These are phyloP conservation scores for Megaceryle torquata DNA, from an alignment of 2,113 vertebrate species.

Conservation along the genomic window DNA sequence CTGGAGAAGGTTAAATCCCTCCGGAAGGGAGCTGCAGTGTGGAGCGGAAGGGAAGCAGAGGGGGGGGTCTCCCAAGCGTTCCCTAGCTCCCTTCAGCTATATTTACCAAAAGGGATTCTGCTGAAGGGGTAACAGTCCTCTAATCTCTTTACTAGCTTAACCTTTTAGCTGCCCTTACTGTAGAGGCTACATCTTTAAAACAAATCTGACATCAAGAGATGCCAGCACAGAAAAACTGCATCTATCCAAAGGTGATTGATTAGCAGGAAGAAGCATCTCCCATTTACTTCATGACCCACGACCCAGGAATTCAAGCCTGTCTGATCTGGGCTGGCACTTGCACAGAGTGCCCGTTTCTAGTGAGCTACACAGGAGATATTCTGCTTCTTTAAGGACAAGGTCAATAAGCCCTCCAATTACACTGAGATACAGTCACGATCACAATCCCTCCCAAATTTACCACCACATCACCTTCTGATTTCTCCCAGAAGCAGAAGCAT, in stretches of 20 bases:
- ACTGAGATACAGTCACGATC: background rate
- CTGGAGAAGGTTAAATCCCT: background rate
- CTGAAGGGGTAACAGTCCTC: slow-evolving; percentile 4
- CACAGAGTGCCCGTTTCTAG: background rate
- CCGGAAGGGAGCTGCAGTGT: background rate
- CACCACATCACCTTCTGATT: background rate
- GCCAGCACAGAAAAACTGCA: background rate
- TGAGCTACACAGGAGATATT: background rate
- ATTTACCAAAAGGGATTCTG: slow-evolving; percentile 30
- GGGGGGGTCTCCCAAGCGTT: background rate
- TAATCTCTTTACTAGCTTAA: slow-evolving; percentile 46
- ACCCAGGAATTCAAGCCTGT: background rate
- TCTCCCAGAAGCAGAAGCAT: background rate
- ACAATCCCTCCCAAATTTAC: background rate
- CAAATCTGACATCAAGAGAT: slow-evolving; percentile 13
- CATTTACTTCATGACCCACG: background rate
- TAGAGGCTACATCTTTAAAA: background rate
- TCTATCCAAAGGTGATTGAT: background rate
- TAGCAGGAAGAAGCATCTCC: background rate
- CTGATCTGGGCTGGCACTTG: background rate
- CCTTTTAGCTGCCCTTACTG: slow-evolving; percentile 41
- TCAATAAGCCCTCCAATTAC: background rate
- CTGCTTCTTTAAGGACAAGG: background rate
- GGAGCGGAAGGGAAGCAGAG: background rate
- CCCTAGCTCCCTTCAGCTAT: background rate